These are phyloP conservation scores for Rhyacichthys aspro DNA, from an alignment of 2,797 vertebrate species.

Conservation along the genomic window DNA sequence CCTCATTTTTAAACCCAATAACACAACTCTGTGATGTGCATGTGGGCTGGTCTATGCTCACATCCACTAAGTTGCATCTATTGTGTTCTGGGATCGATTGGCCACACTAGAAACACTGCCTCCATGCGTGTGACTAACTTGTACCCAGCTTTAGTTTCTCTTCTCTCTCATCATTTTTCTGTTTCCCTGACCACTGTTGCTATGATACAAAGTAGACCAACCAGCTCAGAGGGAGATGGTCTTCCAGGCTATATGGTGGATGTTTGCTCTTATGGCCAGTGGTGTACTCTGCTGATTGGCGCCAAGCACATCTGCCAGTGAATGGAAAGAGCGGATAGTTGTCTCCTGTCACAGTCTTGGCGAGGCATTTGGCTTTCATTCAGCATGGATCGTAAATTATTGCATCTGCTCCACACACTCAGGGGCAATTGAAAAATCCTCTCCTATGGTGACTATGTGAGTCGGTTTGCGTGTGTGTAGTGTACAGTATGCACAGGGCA, in stretches of 20 bases:
- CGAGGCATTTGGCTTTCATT: slow-evolving; percentile 61
- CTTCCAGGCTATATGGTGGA: slow-evolving; percentile 71
- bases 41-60: slow-evolving; percentile 64
- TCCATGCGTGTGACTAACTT: slow-evolving; percentile 74
- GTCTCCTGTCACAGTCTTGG: slow-evolving; percentile 31
- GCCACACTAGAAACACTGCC: slow-evolving; percentile 66
- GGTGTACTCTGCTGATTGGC: slow-evolving; percentile 42
- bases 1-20: slow-evolving; percentile 40
- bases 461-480: slow-evolving; percentile 30
- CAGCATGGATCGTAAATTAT: slow-evolving; percentile 57
- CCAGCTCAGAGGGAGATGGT: slow-evolving; percentile 8
- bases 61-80: slow-evolving; percentile 69
- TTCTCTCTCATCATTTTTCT: slow-evolving; percentile 76
- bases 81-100: slow-evolving; percentile 69
- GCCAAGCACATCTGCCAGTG: slow-evolving; percentile 56
- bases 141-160: slow-evolving; percentile 75
- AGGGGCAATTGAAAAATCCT: slow-evolving; percentile 23
- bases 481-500: slow-evolving; percentile 21
- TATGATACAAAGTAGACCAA: slow-evolving; percentile 72
- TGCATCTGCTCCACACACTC: slow-evolving; percentile 31
- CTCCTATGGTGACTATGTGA: slow-evolving; percentile 23
- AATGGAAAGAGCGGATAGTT: slow-evolving; percentile 41
- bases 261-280: slow-evolving; percentile 65
- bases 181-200: slow-evolving; percentile 83
- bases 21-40: slow-evolving; percentile 59